phyloP scores from a whole-genome alignment of 2,888 invertebrate genomes.

The Hydraecia micacea region DNA sequence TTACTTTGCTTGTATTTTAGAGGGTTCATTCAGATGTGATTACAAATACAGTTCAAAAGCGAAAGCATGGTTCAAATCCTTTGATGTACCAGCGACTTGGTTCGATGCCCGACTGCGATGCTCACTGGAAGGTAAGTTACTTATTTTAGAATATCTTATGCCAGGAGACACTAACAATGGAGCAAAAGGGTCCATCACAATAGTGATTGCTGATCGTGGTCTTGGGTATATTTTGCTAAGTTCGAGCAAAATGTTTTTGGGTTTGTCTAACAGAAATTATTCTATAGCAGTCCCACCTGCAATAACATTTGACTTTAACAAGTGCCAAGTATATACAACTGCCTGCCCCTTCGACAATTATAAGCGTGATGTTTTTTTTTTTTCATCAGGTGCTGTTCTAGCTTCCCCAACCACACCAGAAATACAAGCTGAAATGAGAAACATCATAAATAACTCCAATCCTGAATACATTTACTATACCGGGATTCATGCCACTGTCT shows the following conservation, averaged over 20 bases:
- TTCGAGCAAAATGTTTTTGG: not conserved
- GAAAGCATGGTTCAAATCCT: conserved; percentile 39
- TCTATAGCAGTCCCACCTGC: no score
- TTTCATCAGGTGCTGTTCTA: conserved; percentile 47
- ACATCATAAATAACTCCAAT: conserved; percentile 26
- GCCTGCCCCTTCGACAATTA: not conserved
- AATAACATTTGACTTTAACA: not conserved
- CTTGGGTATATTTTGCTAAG: not conserved
- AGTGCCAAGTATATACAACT: not conserved
- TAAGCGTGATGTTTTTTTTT: not conserved
- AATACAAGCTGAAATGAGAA: conserved; percentile 35
- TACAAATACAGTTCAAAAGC: conserved; percentile 40
- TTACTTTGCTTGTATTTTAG: conserved; percentile 18
- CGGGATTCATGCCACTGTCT: conserved; percentile 55
- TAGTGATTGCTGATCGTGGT: not conserved
- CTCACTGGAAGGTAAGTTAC: conserved; percentile 43
- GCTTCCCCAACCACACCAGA: conserved; percentile 51
- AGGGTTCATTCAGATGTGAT: conserved; percentile 43
- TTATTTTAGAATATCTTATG: not conserved
- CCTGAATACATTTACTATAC: conserved; percentile 41
- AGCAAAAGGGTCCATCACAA: no score
- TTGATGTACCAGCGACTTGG: conserved; percentile 50
- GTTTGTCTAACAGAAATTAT: not conserved
- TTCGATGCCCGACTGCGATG: conserved; percentile 44
- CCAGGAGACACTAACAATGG: not conserved